Evolutionary conservation across 2,888 invertebrate species (phyloP), one percentile per base, ranked within the genome.

Genomic region (Lasiommata megera): DNA sequence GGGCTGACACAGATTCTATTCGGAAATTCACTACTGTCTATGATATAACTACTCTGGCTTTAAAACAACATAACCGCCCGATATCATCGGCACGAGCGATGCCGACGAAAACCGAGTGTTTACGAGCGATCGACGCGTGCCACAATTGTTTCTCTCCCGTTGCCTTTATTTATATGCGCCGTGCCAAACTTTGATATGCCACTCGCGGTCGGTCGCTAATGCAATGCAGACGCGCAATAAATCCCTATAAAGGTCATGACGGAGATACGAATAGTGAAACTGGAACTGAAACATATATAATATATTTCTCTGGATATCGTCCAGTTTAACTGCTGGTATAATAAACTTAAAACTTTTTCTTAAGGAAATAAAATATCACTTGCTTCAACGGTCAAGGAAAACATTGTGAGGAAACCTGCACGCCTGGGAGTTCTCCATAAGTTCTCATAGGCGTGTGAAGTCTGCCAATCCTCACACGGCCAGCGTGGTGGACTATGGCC

Each of bases 31-130:
- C 14, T 11, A 5, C 1, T 50, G 11, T 60, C 51, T 51, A n/a
- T 41, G 31, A 28, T 23, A 11, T 9, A 48, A 23, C 48, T 65
- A 57, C 43, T 59, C 65, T 67, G 54, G 52, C 67, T 60, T 58
- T 63, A 60, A 68, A 71, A 74, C 73, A 73, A 76, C 70, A 76
- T 80, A 78, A 80, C 71, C 74, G 60, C 43, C 54, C 64, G 84
- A 84, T 84, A 83, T 70, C 71, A 83, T 84, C 84, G 69, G 77
- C 84, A 79, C 82, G 83, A 79, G 80, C 81, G 80, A 82, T 80
- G 79, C 76, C 80, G 81, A 80, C 79, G 79, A 79, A 77, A 73
- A 72, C 71, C 73, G 66, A 71, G 73, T 72, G 71, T 82, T 82
- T 82, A 82, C 76, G 82, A 80, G 72, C 72, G 71, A 72, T 70